These are phyloP conservation scores for Bambusicola thoracicus DNA, from an alignment of 2,113 vertebrate species.

Conservation along the genomic window DNA sequence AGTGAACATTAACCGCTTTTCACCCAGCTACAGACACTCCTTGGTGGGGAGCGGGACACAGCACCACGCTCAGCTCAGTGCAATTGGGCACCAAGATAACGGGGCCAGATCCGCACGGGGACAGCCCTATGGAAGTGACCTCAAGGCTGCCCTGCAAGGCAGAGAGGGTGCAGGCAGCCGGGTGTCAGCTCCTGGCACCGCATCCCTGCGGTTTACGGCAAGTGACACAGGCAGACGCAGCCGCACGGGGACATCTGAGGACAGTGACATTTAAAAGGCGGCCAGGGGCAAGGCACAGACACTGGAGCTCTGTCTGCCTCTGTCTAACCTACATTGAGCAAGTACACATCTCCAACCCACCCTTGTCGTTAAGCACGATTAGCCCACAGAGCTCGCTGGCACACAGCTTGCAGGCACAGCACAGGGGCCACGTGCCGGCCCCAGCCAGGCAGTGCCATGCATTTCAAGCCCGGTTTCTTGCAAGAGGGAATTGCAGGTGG, in stretches of 20 bases:
- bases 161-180: accelerated
- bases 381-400: background rate
- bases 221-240: background rate
- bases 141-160: accelerated
- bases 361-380: background rate
- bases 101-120: background rate
- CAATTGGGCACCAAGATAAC: background rate
- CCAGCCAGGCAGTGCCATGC: accelerated
- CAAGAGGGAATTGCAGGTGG: background rate
- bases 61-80: background rate
- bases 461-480: background rate
- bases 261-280: background rate
- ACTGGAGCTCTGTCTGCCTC: background rate
- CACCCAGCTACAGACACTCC: background rate
- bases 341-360: background rate
- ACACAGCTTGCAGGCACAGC: background rate
- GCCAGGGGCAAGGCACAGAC: background rate
- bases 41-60: background rate
- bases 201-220: background rate
- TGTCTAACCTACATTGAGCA: accelerated
- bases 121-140: background rate
- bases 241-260: accelerated
- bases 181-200: accelerated
- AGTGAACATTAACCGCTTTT: background rate
- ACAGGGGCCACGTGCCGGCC: background rate